These are phyloP conservation scores for Theonella swinhoei DNA, from an alignment of 37 sponge, comb jelly and placozoan species.

Conservation along the genomic window DNA sequence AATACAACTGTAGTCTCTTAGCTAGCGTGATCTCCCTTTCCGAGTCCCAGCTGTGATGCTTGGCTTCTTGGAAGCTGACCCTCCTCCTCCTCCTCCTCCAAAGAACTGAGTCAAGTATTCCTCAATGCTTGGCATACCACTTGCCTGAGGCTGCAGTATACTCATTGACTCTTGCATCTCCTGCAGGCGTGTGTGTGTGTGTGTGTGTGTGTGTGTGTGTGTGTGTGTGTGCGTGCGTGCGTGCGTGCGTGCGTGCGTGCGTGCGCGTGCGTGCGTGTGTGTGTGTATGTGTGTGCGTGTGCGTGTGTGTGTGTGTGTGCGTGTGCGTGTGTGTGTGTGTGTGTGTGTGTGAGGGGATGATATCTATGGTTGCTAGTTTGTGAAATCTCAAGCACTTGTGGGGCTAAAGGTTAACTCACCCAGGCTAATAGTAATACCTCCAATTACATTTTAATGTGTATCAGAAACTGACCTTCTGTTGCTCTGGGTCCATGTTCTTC, in stretches of 20 bases:
- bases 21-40: background rate
- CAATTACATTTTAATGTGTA: too few relatives aligned
- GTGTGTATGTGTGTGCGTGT: constrained; percentile 7
- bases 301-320: background rate
- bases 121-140: constrained; percentile 72
- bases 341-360: too few relatives aligned
- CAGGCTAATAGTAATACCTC: too few relatives aligned
- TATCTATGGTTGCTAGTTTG: background rate
- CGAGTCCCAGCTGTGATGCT: background rate
- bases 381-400: too few relatives aligned
- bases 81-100: constrained; percentile 62
- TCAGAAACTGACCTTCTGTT: constrained; percentile 74
- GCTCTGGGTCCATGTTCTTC: constrained; percentile 81
- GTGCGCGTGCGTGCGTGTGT: background rate
- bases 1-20: too few relatives aligned
- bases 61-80: background rate
- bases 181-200: constrained; percentile 7
- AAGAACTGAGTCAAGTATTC: constrained; percentile 78
- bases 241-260: background rate
- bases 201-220: background rate
- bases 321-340: too few relatives aligned
- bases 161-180: constrained; percentile 84
- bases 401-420: too few relatives aligned
- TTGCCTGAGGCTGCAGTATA: constrained; percentile 34
- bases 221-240: background rate